Conservation (phyloP, 1,140 invertebrate genomes). For the Musca vetustissima region DNA sequence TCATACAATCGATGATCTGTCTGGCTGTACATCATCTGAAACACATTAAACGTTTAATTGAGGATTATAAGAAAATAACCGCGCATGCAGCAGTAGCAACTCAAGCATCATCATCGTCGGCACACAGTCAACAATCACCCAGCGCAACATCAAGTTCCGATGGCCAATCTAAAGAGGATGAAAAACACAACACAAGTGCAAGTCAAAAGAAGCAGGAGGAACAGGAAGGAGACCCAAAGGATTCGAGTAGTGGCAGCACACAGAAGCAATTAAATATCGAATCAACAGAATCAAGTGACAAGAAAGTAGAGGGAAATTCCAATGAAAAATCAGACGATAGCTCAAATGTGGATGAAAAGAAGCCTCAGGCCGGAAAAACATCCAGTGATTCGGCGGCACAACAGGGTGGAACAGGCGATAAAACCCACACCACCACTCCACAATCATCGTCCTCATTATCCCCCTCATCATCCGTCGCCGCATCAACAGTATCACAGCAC, state of each 20-base stretch:
- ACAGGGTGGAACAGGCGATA: neutral
- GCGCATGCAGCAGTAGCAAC: slow-evolving; percentile 44
- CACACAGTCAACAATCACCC: slow-evolving; percentile 20
- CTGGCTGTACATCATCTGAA: slow-evolving; percentile 74
- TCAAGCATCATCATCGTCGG: slow-evolving; percentile 39
- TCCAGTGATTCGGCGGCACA: neutral
- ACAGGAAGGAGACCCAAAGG: slow-evolving; percentile 7
- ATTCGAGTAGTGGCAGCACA: neutral
- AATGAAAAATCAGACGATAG: neutral
- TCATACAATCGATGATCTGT: slow-evolving; percentile 80
- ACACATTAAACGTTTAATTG: slow-evolving; percentile 65
- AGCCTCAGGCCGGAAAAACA: neutral
- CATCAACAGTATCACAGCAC: slow-evolving; percentile 39
- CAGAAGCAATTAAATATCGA: too few species aligned
- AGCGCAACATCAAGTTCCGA: neutral
- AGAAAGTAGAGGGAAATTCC: neutral
- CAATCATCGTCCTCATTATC: neutral
- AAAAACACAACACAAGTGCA: slow-evolving; percentile 24
- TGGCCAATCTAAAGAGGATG: slow-evolving; percentile 10
- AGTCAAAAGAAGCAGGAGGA: slow-evolving; percentile 32
- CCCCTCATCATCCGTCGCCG: neutral
- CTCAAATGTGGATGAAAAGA: neutral
- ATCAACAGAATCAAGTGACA: slow-evolving; percentile 1
- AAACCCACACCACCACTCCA: neutral
- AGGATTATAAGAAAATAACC: slow-evolving; percentile 46